phyloP scores from a whole-genome alignment of 2,797 vertebrate species.

The Erethizon dorsatum region DNA sequence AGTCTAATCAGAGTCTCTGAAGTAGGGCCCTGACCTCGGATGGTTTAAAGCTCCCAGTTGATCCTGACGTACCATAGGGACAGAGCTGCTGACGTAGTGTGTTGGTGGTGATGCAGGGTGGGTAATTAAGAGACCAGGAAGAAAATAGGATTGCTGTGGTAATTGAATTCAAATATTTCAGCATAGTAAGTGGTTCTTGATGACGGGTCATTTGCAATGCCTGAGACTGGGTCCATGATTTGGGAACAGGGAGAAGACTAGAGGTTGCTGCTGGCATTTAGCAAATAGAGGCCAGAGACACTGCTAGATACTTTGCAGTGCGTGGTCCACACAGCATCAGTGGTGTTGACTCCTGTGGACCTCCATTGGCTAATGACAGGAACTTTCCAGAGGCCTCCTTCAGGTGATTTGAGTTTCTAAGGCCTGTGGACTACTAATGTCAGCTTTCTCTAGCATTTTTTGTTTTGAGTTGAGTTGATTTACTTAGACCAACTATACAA shows the following conservation, averaged over 20 bases:
- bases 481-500: background rate
- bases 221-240: background rate
- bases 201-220: background rate
- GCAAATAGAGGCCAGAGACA: background rate
- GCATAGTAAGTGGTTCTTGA: background rate
- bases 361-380: fast-evolving
- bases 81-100: background rate
- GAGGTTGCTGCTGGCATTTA: background rate
- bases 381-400: background rate
- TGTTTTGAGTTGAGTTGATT: conserved; percentile 6
- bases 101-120: background rate
- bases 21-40: background rate
- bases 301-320: background rate
- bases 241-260: background rate
- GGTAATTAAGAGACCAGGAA: background rate
- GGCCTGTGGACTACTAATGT: background rate
- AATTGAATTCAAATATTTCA: background rate
- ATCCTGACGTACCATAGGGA: background rate
- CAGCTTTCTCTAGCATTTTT: background rate
- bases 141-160: background rate
- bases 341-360: too few relatives aligned
- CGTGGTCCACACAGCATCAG: background rate
- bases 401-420: background rate
- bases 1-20: background rate
- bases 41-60: background rate